Evolutionary conservation across 2,888 invertebrate genomes (phyloP).

Genomic region (Crossocerus cetratus): DNA sequence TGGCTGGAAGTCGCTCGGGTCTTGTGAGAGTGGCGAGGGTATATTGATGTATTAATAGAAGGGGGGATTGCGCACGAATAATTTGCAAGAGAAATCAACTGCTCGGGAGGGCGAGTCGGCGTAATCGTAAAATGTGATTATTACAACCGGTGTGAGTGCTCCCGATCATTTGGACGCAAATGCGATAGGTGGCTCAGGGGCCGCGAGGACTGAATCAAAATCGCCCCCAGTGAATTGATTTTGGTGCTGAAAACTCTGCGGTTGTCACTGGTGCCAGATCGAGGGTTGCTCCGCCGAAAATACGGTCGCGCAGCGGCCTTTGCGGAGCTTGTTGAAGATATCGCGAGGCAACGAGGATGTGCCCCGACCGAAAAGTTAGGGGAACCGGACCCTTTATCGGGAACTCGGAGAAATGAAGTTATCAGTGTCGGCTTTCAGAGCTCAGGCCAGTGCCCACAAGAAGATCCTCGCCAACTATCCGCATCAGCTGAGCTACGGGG

Average conservation of each 20-base stretch:
- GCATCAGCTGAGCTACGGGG: constrained; percentile 85
- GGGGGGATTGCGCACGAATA: no score
- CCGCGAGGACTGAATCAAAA: neutral
- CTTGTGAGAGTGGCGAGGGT: neutral
- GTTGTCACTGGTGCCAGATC: neutral
- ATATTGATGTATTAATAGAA: no score
- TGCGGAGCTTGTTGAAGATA: constrained; percentile 53
- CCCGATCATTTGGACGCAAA: no score
- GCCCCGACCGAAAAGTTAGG: constrained; percentile 55
- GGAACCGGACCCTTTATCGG: constrained; percentile 65
- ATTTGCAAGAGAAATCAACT: no score
- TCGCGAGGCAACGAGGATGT: constrained; percentile 60
- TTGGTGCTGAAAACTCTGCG: neutral
- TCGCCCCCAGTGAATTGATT: no score
- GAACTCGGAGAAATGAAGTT: constrained; percentile 84
- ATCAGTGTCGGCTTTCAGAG: constrained; percentile 92
- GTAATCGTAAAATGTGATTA: neutral
- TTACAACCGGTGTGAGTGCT: neutral
- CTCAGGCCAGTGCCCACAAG: constrained; percentile 92
- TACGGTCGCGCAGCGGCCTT: constrained; percentile 39
- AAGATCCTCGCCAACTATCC: constrained; percentile 90
- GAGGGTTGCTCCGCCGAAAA: constrained; percentile 32
- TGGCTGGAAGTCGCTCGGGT: neutral
- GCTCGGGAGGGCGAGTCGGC: neutral
- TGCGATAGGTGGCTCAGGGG: neutral